These are phyloP conservation scores for Boloria euphrosyne DNA, from an alignment of 2,888 invertebrate genomes.

Conservation along the genomic window DNA sequence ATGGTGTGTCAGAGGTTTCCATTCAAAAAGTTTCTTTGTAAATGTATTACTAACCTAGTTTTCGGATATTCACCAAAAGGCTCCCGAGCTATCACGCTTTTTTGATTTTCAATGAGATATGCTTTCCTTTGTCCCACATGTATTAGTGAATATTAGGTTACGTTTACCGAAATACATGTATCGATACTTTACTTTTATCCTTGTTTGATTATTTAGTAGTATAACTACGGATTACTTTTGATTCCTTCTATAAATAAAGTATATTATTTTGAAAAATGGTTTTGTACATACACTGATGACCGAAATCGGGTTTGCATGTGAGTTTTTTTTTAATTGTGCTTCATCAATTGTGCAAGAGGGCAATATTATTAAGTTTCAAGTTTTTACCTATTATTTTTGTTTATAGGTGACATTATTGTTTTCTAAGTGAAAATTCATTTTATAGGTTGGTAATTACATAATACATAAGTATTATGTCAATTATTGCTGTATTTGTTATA, in stretches of 20 bases:
- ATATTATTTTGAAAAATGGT: too few relatives aligned
- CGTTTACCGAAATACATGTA: slow-evolving; percentile 40
- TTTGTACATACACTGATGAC: too few relatives aligned
- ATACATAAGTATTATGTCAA: too few relatives aligned
- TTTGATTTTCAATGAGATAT: slow-evolving; percentile 75
- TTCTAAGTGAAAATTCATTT: too few relatives aligned
- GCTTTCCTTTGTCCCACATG: slow-evolving; percentile 68
- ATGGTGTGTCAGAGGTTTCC: slow-evolving; percentile 62
- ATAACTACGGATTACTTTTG: slow-evolving; percentile 2
- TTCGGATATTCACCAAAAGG: slow-evolving; percentile 73
- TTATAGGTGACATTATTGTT: too few relatives aligned
- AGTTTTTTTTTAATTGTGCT: too few relatives aligned
- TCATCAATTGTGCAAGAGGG: too few relatives aligned
- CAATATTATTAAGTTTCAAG: too few relatives aligned
- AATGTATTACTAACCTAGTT: slow-evolving; percentile 81
- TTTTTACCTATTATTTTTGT: too few relatives aligned
- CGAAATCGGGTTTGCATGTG: too few relatives aligned
- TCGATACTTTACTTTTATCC: slow-evolving; percentile 28
- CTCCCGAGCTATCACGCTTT: slow-evolving; percentile 73
- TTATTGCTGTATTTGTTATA: too few relatives aligned
- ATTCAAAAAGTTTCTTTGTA: slow-evolving; percentile 65
- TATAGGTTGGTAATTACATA: too few relatives aligned
- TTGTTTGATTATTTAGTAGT: slow-evolving; percentile 7
- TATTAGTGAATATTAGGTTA: slow-evolving; percentile 72
- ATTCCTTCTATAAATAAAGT: neutral